Evolutionary conservation across 2,797 vertebrate species (phyloP), one percentile per base, ranked within the genome.

Genomic region (Clarias platycephalus): DNA sequence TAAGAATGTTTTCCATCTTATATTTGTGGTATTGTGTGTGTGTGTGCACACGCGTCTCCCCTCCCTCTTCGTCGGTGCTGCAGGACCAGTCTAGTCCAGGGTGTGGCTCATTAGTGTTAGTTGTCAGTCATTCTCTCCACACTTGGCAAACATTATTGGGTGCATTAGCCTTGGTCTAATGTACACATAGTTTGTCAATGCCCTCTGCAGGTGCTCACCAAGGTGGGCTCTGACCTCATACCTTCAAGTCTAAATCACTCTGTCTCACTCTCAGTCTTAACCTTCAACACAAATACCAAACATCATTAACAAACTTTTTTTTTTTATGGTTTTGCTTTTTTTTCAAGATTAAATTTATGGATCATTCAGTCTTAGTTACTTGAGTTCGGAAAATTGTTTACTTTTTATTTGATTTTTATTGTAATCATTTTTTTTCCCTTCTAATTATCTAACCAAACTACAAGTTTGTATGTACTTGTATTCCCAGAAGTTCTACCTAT

Each of bases 61-160:
- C 75, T 85, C 76, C 62, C 62, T 86, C 49, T 60, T 31, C 37
- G 53, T 87, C 8, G 71, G 77, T 71, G 79, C 80, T 88, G 85
- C 84, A 80, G 86, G 86, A 89, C 85, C 82, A 88, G 90, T 89
- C 87, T 84, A 87, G 85, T 87, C 82, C 84, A 86, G 88, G 90
- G 91, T 87, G 91, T 89, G 91, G 87, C 82, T 92, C 91, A 91
- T 93, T 91, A 92, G 85, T 87, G 89, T 89, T 91, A 89, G 85
- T 89, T 90, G 91, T 91, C 91, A 89, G 86, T 90, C 91, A 90
- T 79, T 91, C 90, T 90, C 87, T 92, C 92, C 88, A 67, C 87
- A 87, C 89, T 90, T 87, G 85, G 90, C 90, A 91, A 93, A 92
- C 88, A 91, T 83, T 88, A 86, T 90, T 88, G 90, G 85, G 66